Evolutionary conservation across 2,797 vertebrate species (phyloP), one percentile per base, ranked within the genome.

Genomic region (Avahi laniger): DNA sequence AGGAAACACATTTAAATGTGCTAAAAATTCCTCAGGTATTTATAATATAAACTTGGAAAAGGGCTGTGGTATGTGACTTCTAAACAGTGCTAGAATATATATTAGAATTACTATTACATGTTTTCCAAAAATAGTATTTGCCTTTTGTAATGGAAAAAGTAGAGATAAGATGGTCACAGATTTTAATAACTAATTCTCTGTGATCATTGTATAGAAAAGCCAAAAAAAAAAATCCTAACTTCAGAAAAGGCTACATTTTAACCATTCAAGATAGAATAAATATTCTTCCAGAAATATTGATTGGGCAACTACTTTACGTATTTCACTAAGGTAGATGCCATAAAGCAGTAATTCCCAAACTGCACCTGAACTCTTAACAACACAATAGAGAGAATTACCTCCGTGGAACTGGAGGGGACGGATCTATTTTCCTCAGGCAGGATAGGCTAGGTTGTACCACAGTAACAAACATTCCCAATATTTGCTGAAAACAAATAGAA

Each of bases 1-100:
- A 94, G 18, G 33, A 97, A 97, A 94, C 43, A 65, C 33, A 89
- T 91, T 65, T 86, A 89, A 91, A 88, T 38, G 80, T 73, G 13
- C 46, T 87, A 67, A 96, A 91, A 80, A 28, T 54, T 72, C 75
- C 54, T 89, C 43, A 69, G 7, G 38, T 82, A 41, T 94, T 93
- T 91, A 76, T 91, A 91, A 76, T 33, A 81, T 65, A 69, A 89
- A 96, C 48, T 91, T 88, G 50, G 15, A 30, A 73, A 67, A 85
- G 28, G 35, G 3, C 12, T 75, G 3, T 30, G 50, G 28, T 43
- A 63, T 90, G 65, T 57, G 54, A 88, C 35, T 88, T 87, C 54
- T 94, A 85, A 94, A 75, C n/a, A 78, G 33, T 48, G 59, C 41
- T 41, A 73, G 14, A 43, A 57, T 92, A 46, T n/a, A 2, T 75